Evolutionary conservation across 2,113 vertebrate genomes (phyloP).

Genomic region (Tiliqua scincoides): DNA sequence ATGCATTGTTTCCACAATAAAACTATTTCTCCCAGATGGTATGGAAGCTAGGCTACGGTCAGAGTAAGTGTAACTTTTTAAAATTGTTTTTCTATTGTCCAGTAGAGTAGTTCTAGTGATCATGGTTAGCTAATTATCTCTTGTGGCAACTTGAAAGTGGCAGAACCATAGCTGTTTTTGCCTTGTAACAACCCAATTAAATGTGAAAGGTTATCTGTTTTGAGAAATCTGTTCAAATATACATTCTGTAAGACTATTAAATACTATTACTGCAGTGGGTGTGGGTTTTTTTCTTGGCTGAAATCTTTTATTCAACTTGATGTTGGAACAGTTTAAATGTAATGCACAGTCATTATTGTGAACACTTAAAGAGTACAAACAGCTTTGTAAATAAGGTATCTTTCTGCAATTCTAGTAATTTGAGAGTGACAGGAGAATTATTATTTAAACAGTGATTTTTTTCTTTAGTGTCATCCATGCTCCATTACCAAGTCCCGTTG

Average conservation of each 20-base stretch:
- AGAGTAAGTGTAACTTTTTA: constrained; percentile 87
- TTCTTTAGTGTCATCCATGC: constrained; percentile 92
- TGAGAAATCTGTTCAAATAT: constrained; percentile 10
- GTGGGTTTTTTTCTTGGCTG: constrained; percentile 34
- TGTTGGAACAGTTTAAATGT: constrained; percentile 39
- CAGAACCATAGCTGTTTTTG: background rate
- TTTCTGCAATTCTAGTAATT: background rate
- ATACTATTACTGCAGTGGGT: background rate
- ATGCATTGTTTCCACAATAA: constrained; percentile 98
- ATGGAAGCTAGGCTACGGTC: constrained; percentile 95
- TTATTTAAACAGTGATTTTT: constrained; percentile 35
- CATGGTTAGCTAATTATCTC: background rate
- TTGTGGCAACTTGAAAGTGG: background rate
- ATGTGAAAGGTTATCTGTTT: background rate
- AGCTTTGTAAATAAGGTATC: background rate
- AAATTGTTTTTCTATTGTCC: constrained; percentile 11
- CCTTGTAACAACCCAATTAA: background rate
- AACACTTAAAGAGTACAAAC: background rate
- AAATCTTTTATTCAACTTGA: constrained; percentile 34
- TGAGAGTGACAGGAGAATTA: background rate
- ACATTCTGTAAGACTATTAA: background rate
- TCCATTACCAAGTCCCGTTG: constrained; percentile 94
- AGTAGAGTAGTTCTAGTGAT: background rate
- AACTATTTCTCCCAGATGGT: constrained; percentile 98
- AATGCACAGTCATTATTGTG: background rate